Base-by-base conservation (phyloP, 2,113 vertebrate genomes). In the Pipa parva region DNA sequence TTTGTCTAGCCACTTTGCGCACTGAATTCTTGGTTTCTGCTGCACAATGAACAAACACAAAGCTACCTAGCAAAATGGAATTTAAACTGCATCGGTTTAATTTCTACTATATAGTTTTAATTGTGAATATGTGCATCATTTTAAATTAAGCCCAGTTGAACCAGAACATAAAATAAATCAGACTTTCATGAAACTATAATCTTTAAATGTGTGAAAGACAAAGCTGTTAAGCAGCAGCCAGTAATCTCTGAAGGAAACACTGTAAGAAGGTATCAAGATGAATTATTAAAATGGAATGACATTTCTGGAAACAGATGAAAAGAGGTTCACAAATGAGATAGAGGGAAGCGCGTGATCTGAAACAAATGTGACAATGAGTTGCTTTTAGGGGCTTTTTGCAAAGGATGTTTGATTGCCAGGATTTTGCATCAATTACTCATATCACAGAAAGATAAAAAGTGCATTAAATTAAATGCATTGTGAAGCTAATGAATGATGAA, bases 391-490 rank as follows among this genome's bases (percentile, higher is more conserved):
- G 76, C 64, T 39, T 78, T 78, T 75, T 59, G 61, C 72, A 73
- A 74, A 59, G 72, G 52, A 29, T 58, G 24, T 78, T 75, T 71
- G 65, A 75, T 77, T 81, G 59, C 13, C 77, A 71, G 18, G 45
- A 78, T 83, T 80, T 73, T 78, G 12, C 64, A 79, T 78, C 67
- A 81, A 75, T 87, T 80, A 76, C 26, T 3, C 56, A 63, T 72
- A 78, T 79, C 72, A 77, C 74, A 78, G 73, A 73, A 74, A 86
- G 83, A 46, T 28, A 48, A 78, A 84, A 84, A 69, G 74, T 18
- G 25, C 72, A 79, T 46, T 63, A 83, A 85, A 83, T 87, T 85
- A 84, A 75, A 31, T 13, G 78, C 63, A 71, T 76, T 74, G 25
- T 79, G 71, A 73, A 79, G 76, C 77, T 11, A 13, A 39, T 39